Evolutionary conservation across 1,140 invertebrate genomes (phyloP).

Genomic region (Drosophila subpulchrella): DNA sequence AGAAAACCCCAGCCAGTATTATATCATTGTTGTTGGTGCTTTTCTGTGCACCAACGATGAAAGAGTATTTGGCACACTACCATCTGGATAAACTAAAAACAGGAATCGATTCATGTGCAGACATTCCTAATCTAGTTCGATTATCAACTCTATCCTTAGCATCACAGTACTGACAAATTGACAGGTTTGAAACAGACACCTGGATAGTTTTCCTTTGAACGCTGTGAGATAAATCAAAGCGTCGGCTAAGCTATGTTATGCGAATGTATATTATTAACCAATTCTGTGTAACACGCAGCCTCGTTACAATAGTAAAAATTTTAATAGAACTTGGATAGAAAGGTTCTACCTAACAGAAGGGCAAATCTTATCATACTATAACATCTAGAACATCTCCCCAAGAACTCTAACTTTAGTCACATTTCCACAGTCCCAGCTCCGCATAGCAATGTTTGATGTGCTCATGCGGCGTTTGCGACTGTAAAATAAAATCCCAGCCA

Average conservation of each 20-base stretch:
- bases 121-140: too few species aligned
- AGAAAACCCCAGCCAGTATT: slow-evolving; percentile 60
- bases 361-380: too few species aligned
- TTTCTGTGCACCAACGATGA: slow-evolving; percentile 57
- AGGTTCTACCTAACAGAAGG: too few species aligned
- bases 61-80: slow-evolving; percentile 67
- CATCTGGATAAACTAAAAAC: background rate
- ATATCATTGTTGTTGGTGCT: slow-evolving; percentile 69
- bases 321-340: too few species aligned
- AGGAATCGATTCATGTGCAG: background rate
- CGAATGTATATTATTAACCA: slow-evolving; percentile 54
- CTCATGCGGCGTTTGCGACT: slow-evolving; percentile 80
- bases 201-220: slow-evolving; percentile 33
- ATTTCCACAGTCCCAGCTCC: slow-evolving; percentile 78
- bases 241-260: slow-evolving; percentile 80
- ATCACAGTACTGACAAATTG: slow-evolving; percentile 68
- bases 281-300: slow-evolving; percentile 79
- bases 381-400: too few species aligned
- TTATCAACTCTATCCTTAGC: too few species aligned
- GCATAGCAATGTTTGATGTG: slow-evolving; percentile 71
- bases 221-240: slow-evolving; percentile 86
- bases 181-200: slow-evolving; percentile 21
- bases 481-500: slow-evolving; percentile 59
- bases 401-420: background rate
- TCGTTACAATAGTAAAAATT: slow-evolving; percentile 53